A percentile compares a stretch with the other conserved stretches of the same genome.
Evolutionary conservation across 2,797 vertebrate species (phyloP).

Genomic region (Macropus fuliginosus): DNA sequence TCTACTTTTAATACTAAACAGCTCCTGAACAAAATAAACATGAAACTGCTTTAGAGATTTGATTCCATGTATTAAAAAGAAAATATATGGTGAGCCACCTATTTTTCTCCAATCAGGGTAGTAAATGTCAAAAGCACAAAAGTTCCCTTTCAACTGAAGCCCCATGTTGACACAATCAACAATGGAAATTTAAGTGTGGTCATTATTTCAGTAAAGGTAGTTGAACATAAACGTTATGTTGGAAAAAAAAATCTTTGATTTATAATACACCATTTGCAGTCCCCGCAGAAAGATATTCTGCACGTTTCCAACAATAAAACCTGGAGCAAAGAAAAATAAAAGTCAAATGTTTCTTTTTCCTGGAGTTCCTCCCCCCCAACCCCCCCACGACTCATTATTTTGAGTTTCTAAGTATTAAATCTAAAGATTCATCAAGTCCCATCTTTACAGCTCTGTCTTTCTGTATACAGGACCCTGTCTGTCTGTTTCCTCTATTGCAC

Average conservation of each 20-base stretch:
- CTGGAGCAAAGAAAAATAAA: conserved; percentile 75
- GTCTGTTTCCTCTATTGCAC: conserved; percentile 94
- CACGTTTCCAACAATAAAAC: conserved; percentile 73
- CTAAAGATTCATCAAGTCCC: conserved; percentile 89
- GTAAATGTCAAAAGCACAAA: conserved; percentile 53
- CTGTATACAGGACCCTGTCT: conserved; percentile 95
- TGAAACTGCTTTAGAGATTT: conserved; percentile 68
- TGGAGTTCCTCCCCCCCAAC: conserved; percentile 32
- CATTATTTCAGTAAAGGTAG: conserved; percentile 69
- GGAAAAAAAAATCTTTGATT: conserved; percentile 75
- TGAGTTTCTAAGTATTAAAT: conserved; percentile 85
- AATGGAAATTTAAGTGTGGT: not conserved
- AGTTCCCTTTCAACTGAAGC: conserved; percentile 41
- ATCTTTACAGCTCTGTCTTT: conserved; percentile 90
- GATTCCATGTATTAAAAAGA: conserved; percentile 69
- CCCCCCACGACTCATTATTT: conserved; percentile 81
- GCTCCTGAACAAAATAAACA: conserved; percentile 58
- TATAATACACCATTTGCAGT: conserved; percentile 70
- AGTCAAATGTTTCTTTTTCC: conserved; percentile 78
- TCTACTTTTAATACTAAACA: conserved; percentile 79
- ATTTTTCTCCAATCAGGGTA: conserved; percentile 73
- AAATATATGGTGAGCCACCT: conserved; percentile 58
- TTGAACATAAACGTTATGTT: conserved; percentile 75
- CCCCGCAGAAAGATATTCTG: conserved; percentile 73
- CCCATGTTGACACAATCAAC: conserved; percentile 10